phyloP scores from a whole-genome alignment of 2,888 invertebrate genomes.

The Macrosiphum euphorbiae region DNA sequence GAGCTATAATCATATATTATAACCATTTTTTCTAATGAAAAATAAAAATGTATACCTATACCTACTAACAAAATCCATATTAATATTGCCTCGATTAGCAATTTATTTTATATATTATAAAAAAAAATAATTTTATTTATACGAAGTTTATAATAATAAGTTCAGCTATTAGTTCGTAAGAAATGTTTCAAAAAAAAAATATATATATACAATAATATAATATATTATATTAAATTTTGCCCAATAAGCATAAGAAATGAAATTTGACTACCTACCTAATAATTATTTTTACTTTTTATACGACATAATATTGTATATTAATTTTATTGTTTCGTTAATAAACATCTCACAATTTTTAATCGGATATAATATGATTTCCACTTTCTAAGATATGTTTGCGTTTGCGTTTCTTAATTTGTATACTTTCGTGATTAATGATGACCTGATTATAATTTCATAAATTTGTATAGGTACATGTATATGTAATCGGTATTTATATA shows the following conservation, averaged over 20 bases:
- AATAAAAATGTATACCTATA: no score
- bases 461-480: not conserved
- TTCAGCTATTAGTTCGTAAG: not conserved
- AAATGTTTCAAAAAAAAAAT: not conserved
- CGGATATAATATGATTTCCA: not conserved
- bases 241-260: not conserved
- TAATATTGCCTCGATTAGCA: not conserved
- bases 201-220: not conserved
- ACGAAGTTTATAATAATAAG: not conserved
- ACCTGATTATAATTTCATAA: slow-evolving; percentile 11
- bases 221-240: not conserved
- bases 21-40: not conserved
- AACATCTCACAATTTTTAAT: not conserved
- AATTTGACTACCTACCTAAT: not conserved
- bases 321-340: slow-evolving; percentile 9
- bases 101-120: not conserved
- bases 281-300: not conserved
- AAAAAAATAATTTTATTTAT: not conserved
- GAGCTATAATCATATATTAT: not conserved
- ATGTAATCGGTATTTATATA: not conserved
- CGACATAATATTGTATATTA: not conserved
- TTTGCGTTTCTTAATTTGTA: slow-evolving; percentile 10
- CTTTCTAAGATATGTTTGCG: not conserved
- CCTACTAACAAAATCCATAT: not conserved
- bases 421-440: not conserved